phyloP scores from a whole-genome alignment of 1,140 invertebrate species.

The honey bee (Apis mellifera) region Amel_HAv3.1 CM009931.2:208501-209000 shows the following conservation, averaged over 20 bases:
- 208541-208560: constrained; percentile 53
- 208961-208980: not conserved
- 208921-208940: not conserved
- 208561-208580: constrained; percentile 54
- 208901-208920: not conserved
- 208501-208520: constrained; percentile 8
- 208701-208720: constrained; percentile 76
- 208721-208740: constrained; percentile 45
- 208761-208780: not conserved
- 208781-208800: constrained; percentile 45
- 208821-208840: constrained; percentile 21
- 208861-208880: not conserved
- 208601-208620: no score
- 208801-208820: constrained; percentile 33
- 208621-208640: not conserved
- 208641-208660: constrained; percentile 63
- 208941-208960: not conserved
- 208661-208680: constrained; percentile 80
- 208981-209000: not conserved
- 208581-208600: constrained; percentile 35
- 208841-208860: constrained; percentile 9
- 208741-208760: no score
- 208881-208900: not conserved
- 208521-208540: constrained; percentile 39
- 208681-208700: constrained; percentile 78